Conservation (phyloP, 1,140 invertebrate genomes). For the Ptiloglossa arizonensis region DNA sequence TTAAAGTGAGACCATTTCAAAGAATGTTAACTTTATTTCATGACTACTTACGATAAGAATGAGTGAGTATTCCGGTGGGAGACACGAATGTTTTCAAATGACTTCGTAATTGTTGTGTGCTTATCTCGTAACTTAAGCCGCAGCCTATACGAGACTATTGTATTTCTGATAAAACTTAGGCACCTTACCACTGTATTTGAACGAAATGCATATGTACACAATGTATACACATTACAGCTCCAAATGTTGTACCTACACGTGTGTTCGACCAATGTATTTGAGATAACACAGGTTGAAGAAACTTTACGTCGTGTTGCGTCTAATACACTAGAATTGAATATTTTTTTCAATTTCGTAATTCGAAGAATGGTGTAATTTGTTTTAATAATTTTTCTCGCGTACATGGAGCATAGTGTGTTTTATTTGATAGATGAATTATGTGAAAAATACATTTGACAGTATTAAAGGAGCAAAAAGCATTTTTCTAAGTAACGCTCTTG, state of each 20-base stretch:
- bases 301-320: slow-evolving; percentile 9
- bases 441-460: slow-evolving; percentile 1
- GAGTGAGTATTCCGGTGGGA: slow-evolving; percentile 19
- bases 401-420: neutral
- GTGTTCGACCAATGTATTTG: slow-evolving; percentile 10
- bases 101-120: slow-evolving; percentile 10
- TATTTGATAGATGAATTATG: slow-evolving; percentile 11
- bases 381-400: neutral
- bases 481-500: neutral
- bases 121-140: slow-evolving; percentile 43
- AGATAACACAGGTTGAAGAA: slow-evolving; percentile 28
- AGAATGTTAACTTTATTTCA: slow-evolving; percentile 37
- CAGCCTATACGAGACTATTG: slow-evolving; percentile 8
- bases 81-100: slow-evolving; percentile 1
- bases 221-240: neutral
- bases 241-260: slow-evolving; percentile 38
- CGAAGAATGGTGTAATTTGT: neutral
- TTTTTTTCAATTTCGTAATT: slow-evolving; percentile 7
- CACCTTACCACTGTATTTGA: neutral
- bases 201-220: slow-evolving; percentile 14
- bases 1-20: slow-evolving; percentile 10
- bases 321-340: neutral
- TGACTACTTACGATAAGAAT: slow-evolving; percentile 37
- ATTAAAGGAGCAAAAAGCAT: slow-evolving; percentile 1
- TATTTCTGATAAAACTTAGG: slow-evolving; percentile 32